Evolutionary conservation across 2,797 vertebrate genomes (phyloP), one percentile per base, ranked within the genome.

Genomic region (Salmo trutta): DNA sequence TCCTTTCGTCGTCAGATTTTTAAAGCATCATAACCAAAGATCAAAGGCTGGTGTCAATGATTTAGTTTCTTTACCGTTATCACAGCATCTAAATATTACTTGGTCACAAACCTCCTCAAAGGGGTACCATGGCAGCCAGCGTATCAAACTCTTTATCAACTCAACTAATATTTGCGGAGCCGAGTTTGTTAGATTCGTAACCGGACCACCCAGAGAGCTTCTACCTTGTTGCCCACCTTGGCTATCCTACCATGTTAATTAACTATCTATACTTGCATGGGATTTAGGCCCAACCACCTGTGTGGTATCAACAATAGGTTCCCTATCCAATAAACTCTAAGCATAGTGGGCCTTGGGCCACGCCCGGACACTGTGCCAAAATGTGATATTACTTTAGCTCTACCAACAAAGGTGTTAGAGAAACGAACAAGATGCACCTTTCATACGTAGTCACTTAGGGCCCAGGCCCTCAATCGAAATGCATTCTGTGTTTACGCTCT

Each of bases 401-500:
- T 29, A 65, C 4, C 36, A 2, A 52, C 36, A 52, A 79, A 78
- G 78, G 74, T 24, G 70, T 79, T 73, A 62, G 76, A 75, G 75
- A 85, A 2, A 77, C 69, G 79, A 89, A 80, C 78, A 82, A 77
- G 76, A 83, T 74, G 75, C 31, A 66, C 81, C 15, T 75, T 70
- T 41, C 51, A 65, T 62, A 71, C 73, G n/a, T 65, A 66, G 71
- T 24, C 56, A 64, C 64, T 53, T 47, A 71, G 52, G 65, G 31
- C 31, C 59, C 3, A 51, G 69, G 41, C 41, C 8, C 69, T 71
- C 69, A 5, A 47, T 66, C 59, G 77, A 83, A 79, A 78, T 66
- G 10, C 29, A 76, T 54, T 79, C 75, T 1, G 54, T 86, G 85
- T 91, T 90, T 86, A 88, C 83, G 33, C 81, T 80, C 36, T 52